Conservation (phyloP, 2,113 vertebrate genomes). For the Cyprinodon variegatus region DNA sequence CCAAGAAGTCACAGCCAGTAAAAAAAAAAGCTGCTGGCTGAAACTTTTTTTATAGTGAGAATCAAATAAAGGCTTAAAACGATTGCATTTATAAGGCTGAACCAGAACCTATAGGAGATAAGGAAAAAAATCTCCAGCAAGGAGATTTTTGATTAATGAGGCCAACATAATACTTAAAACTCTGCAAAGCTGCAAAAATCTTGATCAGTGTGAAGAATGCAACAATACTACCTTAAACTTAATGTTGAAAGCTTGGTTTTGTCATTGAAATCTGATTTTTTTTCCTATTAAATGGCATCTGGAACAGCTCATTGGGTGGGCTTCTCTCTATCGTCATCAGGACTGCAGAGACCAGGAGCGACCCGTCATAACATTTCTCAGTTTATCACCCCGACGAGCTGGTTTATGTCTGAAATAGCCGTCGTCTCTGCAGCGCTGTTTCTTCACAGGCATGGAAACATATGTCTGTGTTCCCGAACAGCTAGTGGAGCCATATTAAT, state of each 20-base stretch:
- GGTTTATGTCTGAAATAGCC: constrained; percentile 54
- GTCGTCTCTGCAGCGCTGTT: constrained; percentile 38
- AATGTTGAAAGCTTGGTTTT: neutral
- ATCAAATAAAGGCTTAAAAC: too few relatives aligned
- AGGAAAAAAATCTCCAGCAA: neutral
- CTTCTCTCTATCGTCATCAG: constrained; percentile 46
- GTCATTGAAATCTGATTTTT: constrained; percentile 22
- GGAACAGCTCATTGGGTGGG: constrained; percentile 52
- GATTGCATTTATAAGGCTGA: too few relatives aligned
- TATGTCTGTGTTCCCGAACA: constrained; percentile 19
- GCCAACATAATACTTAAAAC: too few relatives aligned
- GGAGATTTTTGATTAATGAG: neutral
- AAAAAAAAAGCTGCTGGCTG: too few relatives aligned
- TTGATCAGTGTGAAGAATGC: neutral
- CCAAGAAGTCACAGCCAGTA: too few relatives aligned
- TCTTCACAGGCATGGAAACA: constrained; percentile 47
- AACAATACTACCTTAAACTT: neutral
- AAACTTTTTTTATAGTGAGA: too few relatives aligned
- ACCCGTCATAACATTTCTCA: constrained; percentile 57
- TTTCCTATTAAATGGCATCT: constrained; percentile 4
- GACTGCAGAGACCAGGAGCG: constrained; percentile 39
- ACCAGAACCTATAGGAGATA: neutral
- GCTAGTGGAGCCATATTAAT: constrained; percentile 35
- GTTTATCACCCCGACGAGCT: constrained; percentile 56
- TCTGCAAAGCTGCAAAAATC: neutral